Conservation (phyloP, 2,113 vertebrate genomes). For the Rana temporaria region DNA sequence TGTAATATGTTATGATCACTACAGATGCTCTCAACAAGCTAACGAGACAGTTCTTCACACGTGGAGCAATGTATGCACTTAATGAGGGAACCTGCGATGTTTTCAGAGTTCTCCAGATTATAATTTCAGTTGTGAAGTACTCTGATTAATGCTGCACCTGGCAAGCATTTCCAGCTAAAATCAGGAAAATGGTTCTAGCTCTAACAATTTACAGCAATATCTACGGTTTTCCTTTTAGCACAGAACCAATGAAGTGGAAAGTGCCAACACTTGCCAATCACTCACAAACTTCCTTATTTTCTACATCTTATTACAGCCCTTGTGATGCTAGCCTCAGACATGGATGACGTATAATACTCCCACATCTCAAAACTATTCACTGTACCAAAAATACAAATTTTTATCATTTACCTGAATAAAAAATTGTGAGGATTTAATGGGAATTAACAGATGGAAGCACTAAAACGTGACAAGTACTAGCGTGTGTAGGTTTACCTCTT, state of each 20-base stretch:
- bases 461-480: no score
- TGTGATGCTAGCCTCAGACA: no score
- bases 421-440: no score
- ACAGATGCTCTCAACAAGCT: not conserved
- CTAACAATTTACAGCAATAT: not conserved
- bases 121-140: slow-evolving; percentile 21
- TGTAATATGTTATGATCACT: slow-evolving; percentile 6
- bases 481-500: no score
- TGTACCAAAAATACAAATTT: no score
- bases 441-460: no score
- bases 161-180: not conserved
- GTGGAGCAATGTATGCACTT: slow-evolving; percentile 1
- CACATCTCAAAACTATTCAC: no score
- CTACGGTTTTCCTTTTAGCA: not conserved
- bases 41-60: slow-evolving; percentile 22
- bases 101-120: not conserved
- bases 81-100: slow-evolving; percentile 29
- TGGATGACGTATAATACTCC: no score
- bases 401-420: no score
- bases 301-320: no score
- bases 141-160: slow-evolving; percentile 51
- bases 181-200: not conserved
- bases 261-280: not conserved
- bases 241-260: slow-evolving; percentile 16
- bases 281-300: no score